Conservation (phyloP, 2,888 invertebrate genomes). For the Phengaris arion region DNA sequence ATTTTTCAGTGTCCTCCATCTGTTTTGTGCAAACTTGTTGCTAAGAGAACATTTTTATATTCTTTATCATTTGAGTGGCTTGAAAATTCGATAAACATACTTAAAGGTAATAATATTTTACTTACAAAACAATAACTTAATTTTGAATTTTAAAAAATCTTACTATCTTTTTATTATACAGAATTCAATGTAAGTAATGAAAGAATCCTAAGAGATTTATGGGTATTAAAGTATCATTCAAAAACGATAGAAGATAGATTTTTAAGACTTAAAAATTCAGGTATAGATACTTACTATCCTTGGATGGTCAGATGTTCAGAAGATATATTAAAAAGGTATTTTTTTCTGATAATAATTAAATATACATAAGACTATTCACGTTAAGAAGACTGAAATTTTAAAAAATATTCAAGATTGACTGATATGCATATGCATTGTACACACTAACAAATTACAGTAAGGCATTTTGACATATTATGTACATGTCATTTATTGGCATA, state of each 20-base stretch:
- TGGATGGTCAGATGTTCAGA: slow-evolving; percentile 84
- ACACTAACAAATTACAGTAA: too few species aligned
- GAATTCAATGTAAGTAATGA: slow-evolving; percentile 76
- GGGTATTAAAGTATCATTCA: slow-evolving; percentile 81
- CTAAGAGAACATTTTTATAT: slow-evolving; percentile 76
- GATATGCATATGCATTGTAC: too few species aligned
- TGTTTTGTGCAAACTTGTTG: slow-evolving; percentile 66
- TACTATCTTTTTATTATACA: slow-evolving; percentile 40
- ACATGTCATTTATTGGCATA: too few species aligned
- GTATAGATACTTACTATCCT: slow-evolving; percentile 76
- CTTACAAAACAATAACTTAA: not conserved
- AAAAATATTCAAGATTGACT: too few species aligned
- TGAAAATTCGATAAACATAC: slow-evolving; percentile 70
- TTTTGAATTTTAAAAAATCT: not conserved
- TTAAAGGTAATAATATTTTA: slow-evolving; percentile 61
- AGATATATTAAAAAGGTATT: slow-evolving; percentile 76
- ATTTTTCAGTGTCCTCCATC: slow-evolving; percentile 63
- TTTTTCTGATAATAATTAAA: not conserved
- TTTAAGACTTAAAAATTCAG: slow-evolving; percentile 67
- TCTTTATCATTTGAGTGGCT: slow-evolving; percentile 78
- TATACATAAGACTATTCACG: not conserved
- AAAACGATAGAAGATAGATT: slow-evolving; percentile 75
- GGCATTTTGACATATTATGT: too few species aligned
- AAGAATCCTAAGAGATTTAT: slow-evolving; percentile 80
- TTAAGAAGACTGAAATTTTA: too few species aligned